Evolutionary conservation across 1,140 invertebrate species (phyloP), one percentile per base, ranked within the genome.

Genomic region (Dendrolimus kikuchii): DNA sequence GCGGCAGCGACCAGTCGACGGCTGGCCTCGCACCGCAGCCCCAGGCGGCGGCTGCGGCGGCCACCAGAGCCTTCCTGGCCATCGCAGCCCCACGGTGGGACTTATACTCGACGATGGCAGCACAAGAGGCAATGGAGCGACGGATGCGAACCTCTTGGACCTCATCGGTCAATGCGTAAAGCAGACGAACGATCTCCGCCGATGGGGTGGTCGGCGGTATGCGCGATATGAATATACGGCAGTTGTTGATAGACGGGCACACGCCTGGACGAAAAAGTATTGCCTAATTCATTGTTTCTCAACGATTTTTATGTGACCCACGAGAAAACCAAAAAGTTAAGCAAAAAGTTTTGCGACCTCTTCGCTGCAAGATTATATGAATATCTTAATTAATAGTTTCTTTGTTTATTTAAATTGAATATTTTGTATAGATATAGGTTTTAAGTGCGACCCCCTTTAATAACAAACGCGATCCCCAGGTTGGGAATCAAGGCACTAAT

Each of bases 191-290:
- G 44, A 86, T 84, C 64, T 85, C 78, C 40, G 71, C 68, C 5
- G 78, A 81, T 5, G 78, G 65, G 42, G 76, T 81, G 6, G 70
- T 77, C 36, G 77, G 62, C 49, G 81, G 78, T 38, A 86, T 83
- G 51, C 81, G 81, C 10, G 80, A 83, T 47, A 86, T 80, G 60
- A 81, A 85, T 49, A 86, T 77, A 52, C 81, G 81, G 58, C 83
- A 86, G 59, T 86, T 86, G 68, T 86, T 86, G 60, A 86, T 75
- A 37, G 80, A 82, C 6, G 77, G 78, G 47, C 81, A 86, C 7
- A 86, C 81, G 44, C 83, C 81, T 78, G 42, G 6, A 51, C 2
- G 23, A 23, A 3, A 23, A 23, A 23, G 23, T 23, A 23, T 23
- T 23, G 23, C 23, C 23, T 23, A 23, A 23, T 23, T 23, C 23